Percentiles rank a stretch among this genome's conserved stretches.
These are phyloP conservation scores for Trachurus trachurus DNA, from an alignment of 2,797 vertebrate genomes.

Conservation along the genomic window DNA sequence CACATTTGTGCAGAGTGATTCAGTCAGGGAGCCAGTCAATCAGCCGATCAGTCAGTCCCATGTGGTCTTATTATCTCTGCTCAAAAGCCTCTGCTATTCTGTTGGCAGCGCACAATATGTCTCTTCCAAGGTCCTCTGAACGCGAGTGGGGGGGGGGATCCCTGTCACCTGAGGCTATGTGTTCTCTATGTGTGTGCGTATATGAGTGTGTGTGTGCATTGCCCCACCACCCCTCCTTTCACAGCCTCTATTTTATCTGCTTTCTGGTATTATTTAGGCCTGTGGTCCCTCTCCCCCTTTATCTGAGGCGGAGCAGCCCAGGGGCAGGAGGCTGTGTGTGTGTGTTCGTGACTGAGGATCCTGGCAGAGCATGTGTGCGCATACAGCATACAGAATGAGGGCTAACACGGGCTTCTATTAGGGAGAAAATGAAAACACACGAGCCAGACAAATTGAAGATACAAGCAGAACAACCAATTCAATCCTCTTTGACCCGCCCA, in stretches of 20 bases:
- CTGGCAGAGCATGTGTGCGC: constrained; percentile 28
- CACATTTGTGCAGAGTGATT: constrained; percentile 45
- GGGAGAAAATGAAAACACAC: constrained; percentile 37
- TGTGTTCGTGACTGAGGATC: constrained; percentile 30
- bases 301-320: constrained; percentile 41
- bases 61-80: constrained; percentile 77
- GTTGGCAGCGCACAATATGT: constrained; percentile 68
- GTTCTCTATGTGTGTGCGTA: background rate
- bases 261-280: constrained; percentile 56
- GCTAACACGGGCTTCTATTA: constrained; percentile 26
- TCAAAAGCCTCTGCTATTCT: constrained; percentile 58
- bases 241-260: constrained; percentile 37
- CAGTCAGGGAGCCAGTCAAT: constrained; percentile 38
- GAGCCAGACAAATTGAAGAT: background rate
- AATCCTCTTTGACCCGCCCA: constrained; percentile 8
- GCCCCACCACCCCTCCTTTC: background rate
- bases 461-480: constrained; percentile 1
- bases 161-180: constrained; percentile 69
- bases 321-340: constrained; percentile 46
- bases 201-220: background rate
- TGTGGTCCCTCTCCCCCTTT: constrained; percentile 40
- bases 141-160: constrained; percentile 37
- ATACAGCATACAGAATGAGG: constrained; percentile 52
- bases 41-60: constrained; percentile 65
- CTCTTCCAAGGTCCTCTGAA: constrained; percentile 68